Evolutionary conservation across 2,888 invertebrate genomes (phyloP).

Genomic region (Pantelozetes paolii): DNA sequence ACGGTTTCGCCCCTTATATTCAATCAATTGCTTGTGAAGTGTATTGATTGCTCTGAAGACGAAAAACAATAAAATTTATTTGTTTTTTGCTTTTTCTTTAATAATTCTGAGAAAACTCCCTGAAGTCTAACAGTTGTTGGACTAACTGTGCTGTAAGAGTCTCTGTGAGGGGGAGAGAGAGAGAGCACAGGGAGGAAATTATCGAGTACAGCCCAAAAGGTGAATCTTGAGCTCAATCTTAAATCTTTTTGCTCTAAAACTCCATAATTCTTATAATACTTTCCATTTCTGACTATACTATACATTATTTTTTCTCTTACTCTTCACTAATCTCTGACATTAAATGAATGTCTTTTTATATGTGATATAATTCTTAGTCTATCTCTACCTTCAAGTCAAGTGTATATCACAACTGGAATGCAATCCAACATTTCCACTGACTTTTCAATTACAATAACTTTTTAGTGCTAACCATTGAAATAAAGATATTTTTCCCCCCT

Average conservation of each 20-base stretch:
- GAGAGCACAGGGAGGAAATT: neutral
- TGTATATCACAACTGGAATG: neutral
- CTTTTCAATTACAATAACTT: neutral
- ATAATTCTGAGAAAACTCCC: neutral
- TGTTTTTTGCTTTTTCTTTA: neutral
- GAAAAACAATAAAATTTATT: neutral
- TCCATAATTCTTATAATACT: neutral
- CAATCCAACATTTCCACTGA: no score
- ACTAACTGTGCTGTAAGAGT: no score
- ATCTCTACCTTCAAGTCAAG: neutral
- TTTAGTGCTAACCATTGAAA: no score
- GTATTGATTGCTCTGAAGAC: neutral
- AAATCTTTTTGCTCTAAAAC: no score
- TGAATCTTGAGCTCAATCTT: neutral
- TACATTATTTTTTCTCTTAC: neutral
- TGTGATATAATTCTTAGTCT: neutral
- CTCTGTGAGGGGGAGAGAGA: no score
- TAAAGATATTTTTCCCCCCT: neutral
- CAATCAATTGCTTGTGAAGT: conserved; percentile 16
- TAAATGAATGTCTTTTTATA: neutral
- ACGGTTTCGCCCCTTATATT: neutral
- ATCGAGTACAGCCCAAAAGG: conserved; percentile 10
- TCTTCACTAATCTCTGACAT: neutral
- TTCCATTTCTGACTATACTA: neutral
- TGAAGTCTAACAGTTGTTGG: neutral